Percentiles rank a stretch among this genome's conserved stretches.
These are phyloP conservation scores for Nixonia krombeini DNA, from an alignment of 1,140 invertebrate species.

Conservation along the genomic window DNA sequence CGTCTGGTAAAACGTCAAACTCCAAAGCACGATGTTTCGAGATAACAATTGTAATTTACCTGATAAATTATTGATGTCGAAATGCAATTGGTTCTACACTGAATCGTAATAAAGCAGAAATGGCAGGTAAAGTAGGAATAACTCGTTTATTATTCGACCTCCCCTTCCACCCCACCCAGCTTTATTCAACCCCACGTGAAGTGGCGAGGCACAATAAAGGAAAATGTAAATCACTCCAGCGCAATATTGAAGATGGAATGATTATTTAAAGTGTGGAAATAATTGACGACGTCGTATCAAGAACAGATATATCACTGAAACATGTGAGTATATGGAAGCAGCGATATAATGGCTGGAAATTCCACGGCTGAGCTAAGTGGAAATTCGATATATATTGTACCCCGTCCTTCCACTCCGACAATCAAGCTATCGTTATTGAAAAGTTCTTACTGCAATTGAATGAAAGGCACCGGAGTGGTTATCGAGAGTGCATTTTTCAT, in stretches of 20 bases:
- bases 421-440: constrained; percentile 3
- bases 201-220: too few relatives aligned
- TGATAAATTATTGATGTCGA: too few relatives aligned
- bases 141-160: too few relatives aligned
- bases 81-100: too few relatives aligned
- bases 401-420: background rate
- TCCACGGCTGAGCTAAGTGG: background rate
- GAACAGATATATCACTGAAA: background rate
- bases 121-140: too few relatives aligned
- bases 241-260: too few relatives aligned
- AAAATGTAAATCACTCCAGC: too few relatives aligned
- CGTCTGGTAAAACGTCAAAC: too few relatives aligned
- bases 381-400: background rate
- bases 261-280: background rate
- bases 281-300: background rate
- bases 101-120: too few relatives aligned
- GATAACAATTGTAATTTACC: too few relatives aligned
- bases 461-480: background rate
- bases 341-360: background rate
- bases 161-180: background rate
- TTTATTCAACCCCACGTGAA: too few relatives aligned
- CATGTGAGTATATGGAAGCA: background rate
- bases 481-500: background rate
- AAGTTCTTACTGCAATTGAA: background rate
- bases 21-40: too few relatives aligned